Conservation (phyloP, 1,140 invertebrate species). For the Formica exsecta region DNA sequence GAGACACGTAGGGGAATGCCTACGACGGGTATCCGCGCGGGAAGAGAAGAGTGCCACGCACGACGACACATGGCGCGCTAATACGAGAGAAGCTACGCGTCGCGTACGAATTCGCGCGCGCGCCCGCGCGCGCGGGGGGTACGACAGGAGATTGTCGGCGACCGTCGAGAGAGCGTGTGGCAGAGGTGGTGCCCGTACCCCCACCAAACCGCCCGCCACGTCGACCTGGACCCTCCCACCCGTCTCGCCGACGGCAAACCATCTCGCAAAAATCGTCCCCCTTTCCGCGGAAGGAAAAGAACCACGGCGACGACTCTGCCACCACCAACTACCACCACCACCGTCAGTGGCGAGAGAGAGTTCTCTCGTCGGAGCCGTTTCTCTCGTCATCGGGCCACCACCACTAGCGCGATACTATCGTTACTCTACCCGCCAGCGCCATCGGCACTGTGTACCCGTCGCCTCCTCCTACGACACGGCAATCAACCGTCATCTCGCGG, state of each 20-base stretch:
- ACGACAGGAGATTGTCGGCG: constrained; percentile 54
- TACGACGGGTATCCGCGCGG: constrained; percentile 48
- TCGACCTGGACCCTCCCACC: constrained; percentile 83
- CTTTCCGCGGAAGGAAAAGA: constrained; percentile 83
- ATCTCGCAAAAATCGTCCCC: constrained; percentile 88
- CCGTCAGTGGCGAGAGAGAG: constrained; percentile 57
- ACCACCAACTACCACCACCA: constrained; percentile 76
- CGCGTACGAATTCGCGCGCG: constrained; percentile 69
- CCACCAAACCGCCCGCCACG: constrained; percentile 76
- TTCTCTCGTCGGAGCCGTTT: constrained; percentile 49
- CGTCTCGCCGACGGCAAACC: constrained; percentile 81
- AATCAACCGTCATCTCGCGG: constrained; percentile 76
- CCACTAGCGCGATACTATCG: constrained; percentile 75
- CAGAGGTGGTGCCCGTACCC: constrained; percentile 80
- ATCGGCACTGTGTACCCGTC: constrained; percentile 69
- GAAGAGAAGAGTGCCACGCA: constrained; percentile 68
- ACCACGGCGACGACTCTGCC: constrained; percentile 82
- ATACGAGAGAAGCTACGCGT: constrained; percentile 49
- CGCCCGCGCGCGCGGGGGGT: constrained; percentile 61
- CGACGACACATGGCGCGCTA: constrained; percentile 68
- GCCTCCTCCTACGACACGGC: constrained; percentile 72
- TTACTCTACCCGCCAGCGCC: constrained; percentile 68
- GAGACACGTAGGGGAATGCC: constrained; percentile 59
- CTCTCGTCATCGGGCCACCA: constrained; percentile 63
- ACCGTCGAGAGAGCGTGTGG: constrained; percentile 66